Evolutionary conservation across 2,888 invertebrate genomes (phyloP).

Genomic region (Drosophila gaucha): DNA sequence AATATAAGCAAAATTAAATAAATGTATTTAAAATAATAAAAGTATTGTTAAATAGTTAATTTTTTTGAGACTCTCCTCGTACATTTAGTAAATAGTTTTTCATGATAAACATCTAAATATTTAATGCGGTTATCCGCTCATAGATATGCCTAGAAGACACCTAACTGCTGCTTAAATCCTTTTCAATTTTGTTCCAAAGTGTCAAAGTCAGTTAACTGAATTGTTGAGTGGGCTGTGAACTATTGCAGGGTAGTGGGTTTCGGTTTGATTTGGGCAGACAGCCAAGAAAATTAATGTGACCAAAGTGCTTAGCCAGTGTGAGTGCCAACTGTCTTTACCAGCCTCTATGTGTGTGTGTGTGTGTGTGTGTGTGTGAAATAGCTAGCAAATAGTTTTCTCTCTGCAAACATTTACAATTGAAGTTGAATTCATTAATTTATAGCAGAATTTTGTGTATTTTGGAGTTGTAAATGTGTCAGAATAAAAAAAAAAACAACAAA

Average conservation of each 20-base stretch:
- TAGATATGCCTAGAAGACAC: not conserved
- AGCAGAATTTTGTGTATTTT: not conserved
- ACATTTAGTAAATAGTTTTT: no score
- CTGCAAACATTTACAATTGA: constrained; percentile 5
- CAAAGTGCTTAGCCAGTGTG: constrained; percentile 61
- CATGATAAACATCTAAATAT: not conserved
- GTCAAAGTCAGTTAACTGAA: constrained; percentile 59
- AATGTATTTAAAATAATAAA: no score
- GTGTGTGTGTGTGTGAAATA: not conserved
- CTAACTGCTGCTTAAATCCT: constrained; percentile 20
- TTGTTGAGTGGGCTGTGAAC: constrained; percentile 10
- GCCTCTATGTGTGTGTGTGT: not conserved
- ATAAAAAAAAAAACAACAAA: not conserved
- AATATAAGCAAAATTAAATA: no score
- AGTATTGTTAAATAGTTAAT: no score
- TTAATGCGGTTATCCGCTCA: not conserved
- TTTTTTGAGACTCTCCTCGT: no score
- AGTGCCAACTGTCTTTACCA: constrained; percentile 24
- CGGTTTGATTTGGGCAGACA: constrained; percentile 54
- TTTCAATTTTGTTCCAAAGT: constrained; percentile 50
- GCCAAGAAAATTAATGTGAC: constrained; percentile 61
- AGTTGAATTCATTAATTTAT: constrained; percentile 12
- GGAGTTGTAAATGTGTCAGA: not conserved
- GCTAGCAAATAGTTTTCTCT: not conserved
- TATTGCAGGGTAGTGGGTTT: constrained; percentile 3